phyloP scores from a whole-genome alignment of 2,888 invertebrate species.

The Drosophila affinis region DNA sequence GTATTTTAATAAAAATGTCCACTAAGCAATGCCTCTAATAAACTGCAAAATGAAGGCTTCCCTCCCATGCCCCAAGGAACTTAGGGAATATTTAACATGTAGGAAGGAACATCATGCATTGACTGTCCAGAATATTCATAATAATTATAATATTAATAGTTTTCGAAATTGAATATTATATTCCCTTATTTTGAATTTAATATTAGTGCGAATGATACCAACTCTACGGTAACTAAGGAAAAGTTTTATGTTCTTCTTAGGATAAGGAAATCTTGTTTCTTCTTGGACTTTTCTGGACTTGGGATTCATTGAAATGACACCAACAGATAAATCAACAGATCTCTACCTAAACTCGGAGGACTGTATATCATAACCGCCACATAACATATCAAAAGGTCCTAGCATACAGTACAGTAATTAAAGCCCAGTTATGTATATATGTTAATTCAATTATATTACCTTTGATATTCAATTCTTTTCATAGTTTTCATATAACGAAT shows the following conservation, averaged over 20 bases:
- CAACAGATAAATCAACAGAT: too few relatives aligned
- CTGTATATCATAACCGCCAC: too few relatives aligned
- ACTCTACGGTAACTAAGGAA: neutral
- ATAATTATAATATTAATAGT: neutral
- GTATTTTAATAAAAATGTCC: neutral
- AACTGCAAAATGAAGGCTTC: neutral
- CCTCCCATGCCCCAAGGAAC: neutral
- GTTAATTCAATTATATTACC: too few relatives aligned
- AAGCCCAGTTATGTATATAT: too few relatives aligned
- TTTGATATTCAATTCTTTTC: too few relatives aligned
- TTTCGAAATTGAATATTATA: neutral
- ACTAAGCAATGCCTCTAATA: neutral
- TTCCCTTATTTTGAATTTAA: neutral
- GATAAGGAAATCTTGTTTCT: too few relatives aligned
- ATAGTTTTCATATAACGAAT: too few relatives aligned
- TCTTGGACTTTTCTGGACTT: neutral
- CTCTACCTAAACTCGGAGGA: too few relatives aligned
- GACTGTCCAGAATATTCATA: neutral
- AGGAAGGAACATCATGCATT: neutral
- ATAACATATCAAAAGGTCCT: too few relatives aligned
- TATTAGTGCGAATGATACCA: neutral
- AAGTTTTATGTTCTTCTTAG: too few relatives aligned
- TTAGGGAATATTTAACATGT: neutral
- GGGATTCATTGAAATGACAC: too few relatives aligned
- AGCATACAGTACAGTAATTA: too few relatives aligned